These are phyloP conservation scores for Thalassophryne amazonica DNA, from an alignment of 2,797 vertebrate species.

Conservation along the genomic window DNA sequence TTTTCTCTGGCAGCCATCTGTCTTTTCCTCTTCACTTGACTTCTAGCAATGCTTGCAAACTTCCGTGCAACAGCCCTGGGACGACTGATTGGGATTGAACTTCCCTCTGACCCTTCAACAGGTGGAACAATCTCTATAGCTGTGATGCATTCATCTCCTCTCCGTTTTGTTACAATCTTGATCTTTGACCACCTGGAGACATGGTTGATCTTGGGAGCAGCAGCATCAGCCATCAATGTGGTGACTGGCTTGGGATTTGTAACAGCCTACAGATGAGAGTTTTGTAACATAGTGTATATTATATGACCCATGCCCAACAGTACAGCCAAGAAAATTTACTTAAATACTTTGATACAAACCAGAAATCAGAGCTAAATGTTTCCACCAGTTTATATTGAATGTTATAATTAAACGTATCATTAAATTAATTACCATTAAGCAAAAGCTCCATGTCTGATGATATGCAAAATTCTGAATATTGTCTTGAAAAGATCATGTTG, in stretches of 20 bases:
- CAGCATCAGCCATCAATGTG: slow-evolving; percentile 19
- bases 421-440: too few species aligned
- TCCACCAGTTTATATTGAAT: too few species aligned
- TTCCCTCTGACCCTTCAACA: slow-evolving; percentile 82
- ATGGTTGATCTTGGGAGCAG: slow-evolving; percentile 58
- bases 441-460: too few species aligned
- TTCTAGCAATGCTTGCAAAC: slow-evolving; percentile 96
- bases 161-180: slow-evolving; percentile 97
- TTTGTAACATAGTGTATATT: too few species aligned
- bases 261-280: too few species aligned
- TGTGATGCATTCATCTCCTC: slow-evolving; percentile 91
- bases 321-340: background rate
- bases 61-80: slow-evolving; percentile 91
- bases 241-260: slow-evolving; percentile 22
- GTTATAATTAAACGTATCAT: too few species aligned
- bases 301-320: too few species aligned
- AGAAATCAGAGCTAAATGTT: too few species aligned
- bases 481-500: too few species aligned
- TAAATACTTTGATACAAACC: background rate
- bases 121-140: slow-evolving; percentile 94
- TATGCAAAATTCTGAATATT: too few species aligned
- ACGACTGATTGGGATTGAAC: slow-evolving; percentile 83
- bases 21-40: slow-evolving; percentile 94
- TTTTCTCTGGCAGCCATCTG: slow-evolving; percentile 98
- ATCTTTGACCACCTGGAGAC: slow-evolving; percentile 95